These are phyloP conservation scores for Trichonephila clavata DNA, from an alignment of 1,140 invertebrate genomes.

Conservation along the genomic window DNA sequence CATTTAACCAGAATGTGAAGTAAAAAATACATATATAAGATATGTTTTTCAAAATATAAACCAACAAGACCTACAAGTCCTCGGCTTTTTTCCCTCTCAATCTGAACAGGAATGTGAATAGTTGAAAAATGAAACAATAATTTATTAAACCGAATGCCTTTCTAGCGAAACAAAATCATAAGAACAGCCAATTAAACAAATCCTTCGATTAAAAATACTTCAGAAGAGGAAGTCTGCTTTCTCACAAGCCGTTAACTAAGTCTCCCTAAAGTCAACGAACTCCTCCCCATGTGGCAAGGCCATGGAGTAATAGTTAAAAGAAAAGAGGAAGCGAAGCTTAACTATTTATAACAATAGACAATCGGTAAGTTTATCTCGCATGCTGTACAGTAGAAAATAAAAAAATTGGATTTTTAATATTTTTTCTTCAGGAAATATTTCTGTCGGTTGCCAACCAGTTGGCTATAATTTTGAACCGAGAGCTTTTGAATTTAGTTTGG, in stretches of 20 bases:
- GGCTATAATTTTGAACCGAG: too few species aligned
- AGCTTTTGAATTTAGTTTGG: too few species aligned
- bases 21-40: not conserved
- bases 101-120: too few species aligned
- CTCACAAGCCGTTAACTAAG: not conserved
- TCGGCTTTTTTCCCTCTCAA: too few species aligned
- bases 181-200: not conserved
- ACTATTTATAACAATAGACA: conserved; percentile 2
- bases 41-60: too few species aligned
- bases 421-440: not conserved
- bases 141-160: not conserved
- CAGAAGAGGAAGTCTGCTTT: not conserved
- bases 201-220: not conserved
- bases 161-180: not conserved
- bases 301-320: not conserved
- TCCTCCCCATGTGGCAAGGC: not conserved
- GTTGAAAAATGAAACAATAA: not conserved
- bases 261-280: not conserved
- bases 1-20: not conserved
- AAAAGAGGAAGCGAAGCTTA: not conserved
- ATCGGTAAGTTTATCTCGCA: not conserved
- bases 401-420: not conserved
- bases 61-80: too few species aligned
- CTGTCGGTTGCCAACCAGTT: not conserved
- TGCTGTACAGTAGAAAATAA: not conserved